Evolutionary conservation across 2,797 vertebrate species (phyloP), one percentile per base, ranked within the genome.

Genomic region (Sebastes taczanowskii): DNA sequence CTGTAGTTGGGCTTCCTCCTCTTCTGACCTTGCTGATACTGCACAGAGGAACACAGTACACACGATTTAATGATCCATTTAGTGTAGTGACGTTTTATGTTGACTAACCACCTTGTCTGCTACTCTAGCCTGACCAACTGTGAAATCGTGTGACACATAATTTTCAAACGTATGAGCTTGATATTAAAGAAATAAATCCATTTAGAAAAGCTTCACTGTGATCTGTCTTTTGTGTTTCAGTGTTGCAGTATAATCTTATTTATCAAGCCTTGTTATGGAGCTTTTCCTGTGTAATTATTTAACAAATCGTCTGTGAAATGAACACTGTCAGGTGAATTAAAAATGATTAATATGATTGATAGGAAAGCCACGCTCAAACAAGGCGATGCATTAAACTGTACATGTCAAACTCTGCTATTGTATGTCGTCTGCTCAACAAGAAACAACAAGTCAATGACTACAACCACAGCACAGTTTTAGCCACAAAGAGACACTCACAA

Each of bases 1-100:
- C 97, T 99, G 86, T 99, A 99, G 94, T 98, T 97, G 49, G 98
- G 97, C 76, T 99, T 99, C 84, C 97, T 97, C 91, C 98, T 95
- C 91, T 98, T 99, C 91, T 98, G 97, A 20, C 97, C 97, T 58
- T 98, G 95, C 95, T 98, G 97, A 65, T 99, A 99, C 98, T 99
- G 91, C 77, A 86, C 79, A 91, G 55, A 94, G 65, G 58, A 83
- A 92, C 79, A 93, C 77, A 90, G 52, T 25, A 52, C 11, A 65
- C 27, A 67, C 74, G 55, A 7, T 71, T 85, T 38, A 90, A 83
- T 76, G 22, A 82, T 59, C 78, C 11, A 32, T 58, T 80, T 53
- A 53, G 23, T 27, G 42, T 14, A 55, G n/a, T n/a, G n/a, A 63
- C 18, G 7, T 53, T 83, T 75, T 14, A 75, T 42, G 80, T 79